Conservation (phyloP, 2,797 vertebrate species). For the Phoebastria nigripes region DNA sequence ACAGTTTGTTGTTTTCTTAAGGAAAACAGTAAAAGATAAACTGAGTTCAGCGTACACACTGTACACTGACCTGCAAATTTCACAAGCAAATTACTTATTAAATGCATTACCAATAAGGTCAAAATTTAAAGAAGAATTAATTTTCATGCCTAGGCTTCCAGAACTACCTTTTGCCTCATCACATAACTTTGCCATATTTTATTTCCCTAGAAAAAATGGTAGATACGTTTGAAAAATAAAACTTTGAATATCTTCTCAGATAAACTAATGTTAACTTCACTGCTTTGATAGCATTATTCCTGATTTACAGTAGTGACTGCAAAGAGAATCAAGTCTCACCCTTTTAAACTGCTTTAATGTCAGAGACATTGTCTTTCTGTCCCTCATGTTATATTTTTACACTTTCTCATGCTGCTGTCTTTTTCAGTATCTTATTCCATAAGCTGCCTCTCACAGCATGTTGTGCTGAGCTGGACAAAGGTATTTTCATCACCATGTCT, state of each 20-base stretch:
- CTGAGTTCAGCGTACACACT: neutral
- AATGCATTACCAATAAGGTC: neutral
- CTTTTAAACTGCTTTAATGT: neutral
- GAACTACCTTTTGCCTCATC: neutral
- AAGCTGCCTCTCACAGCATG: slow-evolving; percentile 14
- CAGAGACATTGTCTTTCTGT: slow-evolving; percentile 3
- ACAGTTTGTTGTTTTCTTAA: neutral
- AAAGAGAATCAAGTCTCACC: neutral
- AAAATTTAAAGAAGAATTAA: neutral
- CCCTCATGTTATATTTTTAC: neutral
- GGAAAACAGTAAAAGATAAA: neutral
- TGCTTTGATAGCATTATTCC: neutral
- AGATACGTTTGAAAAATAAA: neutral
- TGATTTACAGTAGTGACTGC: neutral
- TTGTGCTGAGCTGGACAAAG: slow-evolving; percentile 36
- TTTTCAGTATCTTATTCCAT: neutral
- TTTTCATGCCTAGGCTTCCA: neutral
- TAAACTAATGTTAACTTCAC: neutral
- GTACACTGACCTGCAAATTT: neutral
- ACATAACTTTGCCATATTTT: neutral
- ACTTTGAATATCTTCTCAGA: neutral
- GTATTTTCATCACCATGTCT: slow-evolving; percentile 28
- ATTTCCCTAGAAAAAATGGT: neutral
- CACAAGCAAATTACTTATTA: neutral
- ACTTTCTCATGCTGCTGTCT: slow-evolving; percentile 12